phyloP scores from a whole-genome alignment of 2,888 invertebrate genomes.

The Heliconius hortense region DNA sequence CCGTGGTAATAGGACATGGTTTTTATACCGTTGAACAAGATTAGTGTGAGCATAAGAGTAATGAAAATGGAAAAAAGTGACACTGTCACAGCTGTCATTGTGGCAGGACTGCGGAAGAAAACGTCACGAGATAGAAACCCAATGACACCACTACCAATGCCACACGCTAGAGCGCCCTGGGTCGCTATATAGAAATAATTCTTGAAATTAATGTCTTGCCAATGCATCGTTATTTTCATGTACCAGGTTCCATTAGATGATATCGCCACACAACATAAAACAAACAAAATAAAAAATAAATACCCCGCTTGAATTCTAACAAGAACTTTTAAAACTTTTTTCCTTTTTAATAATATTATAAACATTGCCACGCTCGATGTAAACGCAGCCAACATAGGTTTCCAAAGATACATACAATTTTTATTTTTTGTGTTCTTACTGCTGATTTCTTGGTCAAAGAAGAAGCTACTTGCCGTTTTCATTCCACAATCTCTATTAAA shows the following conservation, averaged over 20 bases:
- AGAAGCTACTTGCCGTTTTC: conserved; percentile 67
- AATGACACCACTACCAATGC: conserved; percentile 65
- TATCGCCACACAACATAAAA: conserved; percentile 62
- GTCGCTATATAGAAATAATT: conserved; percentile 51
- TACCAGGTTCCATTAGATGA: conserved; percentile 69
- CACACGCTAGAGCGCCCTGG: conserved; percentile 58
- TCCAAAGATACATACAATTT: conserved; percentile 58
- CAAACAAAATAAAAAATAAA: conserved; percentile 52
- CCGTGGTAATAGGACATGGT: conserved; percentile 72
- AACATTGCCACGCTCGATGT: conserved; percentile 54
- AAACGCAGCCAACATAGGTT: conserved; percentile 52
- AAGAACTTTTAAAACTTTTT: conserved; percentile 55
- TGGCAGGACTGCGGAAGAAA: conserved; percentile 70
- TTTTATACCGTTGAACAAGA: conserved; percentile 65
- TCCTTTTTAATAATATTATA: conserved; percentile 60
- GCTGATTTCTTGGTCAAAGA: conserved; percentile 68
- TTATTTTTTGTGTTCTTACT: conserved; percentile 52
- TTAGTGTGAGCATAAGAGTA: conserved; percentile 55
- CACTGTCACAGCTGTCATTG: conserved; percentile 65
- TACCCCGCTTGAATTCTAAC: conserved; percentile 56
- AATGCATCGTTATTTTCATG: conserved; percentile 52
- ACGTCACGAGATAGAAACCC: conserved; percentile 60
- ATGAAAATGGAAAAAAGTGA: conserved; percentile 57
- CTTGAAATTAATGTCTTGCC: conserved; percentile 49
- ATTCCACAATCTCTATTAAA: conserved; percentile 68